Evolutionary conservation across 2,797 vertebrate species (phyloP).

Genomic region (Botia kubotai): DNA sequence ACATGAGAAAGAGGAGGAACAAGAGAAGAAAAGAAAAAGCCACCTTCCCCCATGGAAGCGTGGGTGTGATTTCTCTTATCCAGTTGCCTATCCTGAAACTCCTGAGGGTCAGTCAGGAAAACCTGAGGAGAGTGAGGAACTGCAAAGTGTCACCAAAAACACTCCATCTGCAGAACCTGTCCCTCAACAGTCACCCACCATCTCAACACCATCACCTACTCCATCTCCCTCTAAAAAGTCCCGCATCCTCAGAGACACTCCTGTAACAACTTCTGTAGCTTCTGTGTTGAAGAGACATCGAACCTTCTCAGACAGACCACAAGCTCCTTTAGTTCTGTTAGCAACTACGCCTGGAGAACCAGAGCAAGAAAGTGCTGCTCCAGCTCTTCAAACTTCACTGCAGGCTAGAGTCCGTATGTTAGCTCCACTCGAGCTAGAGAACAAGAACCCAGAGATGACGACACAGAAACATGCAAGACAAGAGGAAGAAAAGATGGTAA

Average conservation of each 20-base stretch:
- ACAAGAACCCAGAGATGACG: conserved; percentile 26
- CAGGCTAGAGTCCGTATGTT: conserved; percentile 28
- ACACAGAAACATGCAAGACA: conserved; percentile 33
- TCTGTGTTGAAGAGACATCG: conserved; percentile 74
- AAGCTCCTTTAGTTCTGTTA: conserved; percentile 36
- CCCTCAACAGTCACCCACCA: conserved; percentile 57
- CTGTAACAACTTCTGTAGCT: conserved; percentile 62
- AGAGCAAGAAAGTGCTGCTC: conserved; percentile 21
- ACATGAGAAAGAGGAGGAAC: conserved; percentile 17
- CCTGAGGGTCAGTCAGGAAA: conserved; percentile 65
- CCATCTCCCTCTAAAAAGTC: conserved; percentile 78
- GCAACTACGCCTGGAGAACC: conserved; percentile 33
- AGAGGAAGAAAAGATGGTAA: conserved; percentile 36
- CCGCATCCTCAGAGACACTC: conserved; percentile 72
- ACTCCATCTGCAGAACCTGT: conserved; percentile 53
- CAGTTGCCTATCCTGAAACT: conserved; percentile 58
- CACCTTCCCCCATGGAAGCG: conserved; percentile 72
- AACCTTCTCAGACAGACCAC: conserved; percentile 75
- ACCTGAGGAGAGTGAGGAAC: conserved; percentile 60
- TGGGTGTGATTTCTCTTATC: conserved; percentile 67
- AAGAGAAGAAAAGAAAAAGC: conserved; percentile 70
- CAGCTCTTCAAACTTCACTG: conserved; percentile 41
- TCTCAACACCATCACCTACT: conserved; percentile 59
- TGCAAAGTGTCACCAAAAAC: conserved; percentile 56
- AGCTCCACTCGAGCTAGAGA: conserved; percentile 34